These are phyloP conservation scores for Rhabdornis inornatus DNA, from an alignment of 2,113 vertebrate species.

Conservation along the genomic window DNA sequence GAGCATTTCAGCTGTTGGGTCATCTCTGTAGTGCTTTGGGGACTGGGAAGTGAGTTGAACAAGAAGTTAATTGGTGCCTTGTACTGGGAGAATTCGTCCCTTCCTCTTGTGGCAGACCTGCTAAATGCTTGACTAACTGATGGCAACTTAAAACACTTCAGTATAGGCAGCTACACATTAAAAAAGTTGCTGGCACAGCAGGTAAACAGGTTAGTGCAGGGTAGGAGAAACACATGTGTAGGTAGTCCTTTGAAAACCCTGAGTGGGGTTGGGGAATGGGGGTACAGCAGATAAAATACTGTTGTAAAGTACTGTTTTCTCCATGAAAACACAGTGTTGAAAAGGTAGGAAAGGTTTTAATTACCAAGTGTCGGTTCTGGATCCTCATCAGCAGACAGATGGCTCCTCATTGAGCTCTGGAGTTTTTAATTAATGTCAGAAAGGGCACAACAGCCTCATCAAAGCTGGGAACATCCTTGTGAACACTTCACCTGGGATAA, in stretches of 20 bases:
- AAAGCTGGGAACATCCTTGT: not conserved
- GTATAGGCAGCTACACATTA: not conserved
- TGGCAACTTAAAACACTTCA: not conserved
- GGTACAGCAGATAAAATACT: not conserved
- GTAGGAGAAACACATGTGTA: not conserved
- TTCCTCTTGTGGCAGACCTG: not conserved
- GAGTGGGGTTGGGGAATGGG: accelerated
- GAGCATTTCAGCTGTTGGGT: not conserved
- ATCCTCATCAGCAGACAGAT: not conserved
- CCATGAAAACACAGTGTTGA: not conserved
- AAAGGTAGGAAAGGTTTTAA: not conserved
- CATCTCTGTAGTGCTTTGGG: not conserved
- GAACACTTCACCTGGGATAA: not conserved
- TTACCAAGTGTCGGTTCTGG: not conserved
- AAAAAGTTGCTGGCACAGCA: not conserved
- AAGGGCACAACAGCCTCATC: not conserved
- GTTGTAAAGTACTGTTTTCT: not conserved
- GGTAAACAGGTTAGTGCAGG: not conserved
- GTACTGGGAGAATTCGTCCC: not conserved
- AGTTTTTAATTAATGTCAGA: not conserved
- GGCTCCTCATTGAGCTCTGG: not conserved
- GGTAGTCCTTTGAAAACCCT: not conserved
- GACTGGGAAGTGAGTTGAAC: not conserved
- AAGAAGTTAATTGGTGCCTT: not conserved
- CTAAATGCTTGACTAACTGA: not conserved